Base-by-base conservation (phyloP, 53 echinoderm and acorn worm genomes). In the Antedon mediterranea region DNA sequence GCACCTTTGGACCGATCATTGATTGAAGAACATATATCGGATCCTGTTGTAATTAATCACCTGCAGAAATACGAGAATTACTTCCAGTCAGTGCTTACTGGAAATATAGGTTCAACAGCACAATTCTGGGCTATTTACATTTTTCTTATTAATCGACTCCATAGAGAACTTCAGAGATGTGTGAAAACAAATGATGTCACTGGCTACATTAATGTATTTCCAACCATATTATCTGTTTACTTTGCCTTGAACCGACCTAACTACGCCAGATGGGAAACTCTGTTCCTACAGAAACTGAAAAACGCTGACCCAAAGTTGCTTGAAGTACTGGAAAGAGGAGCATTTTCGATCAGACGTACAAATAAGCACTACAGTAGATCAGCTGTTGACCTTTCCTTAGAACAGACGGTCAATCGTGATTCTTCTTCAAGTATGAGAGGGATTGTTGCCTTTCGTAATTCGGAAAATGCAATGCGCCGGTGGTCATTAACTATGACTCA, bases 251-350 rank as follows among this genome's bases (percentile, higher is more conserved):
- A 90, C 72, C 78, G 87, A 28, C 85, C 90, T 31, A 86, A 90
- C 78, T 90, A 87, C 57, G 84, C 87, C 1, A 82, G 87, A 82
- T 90, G 90, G 90, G 90, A 90, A 32, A 87, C 72, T n/a, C 80
- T 90, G 15, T 87, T 76, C 71, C 70, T 79, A 0, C 81, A 86
- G 77, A 84, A 90, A 82, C 42, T 89, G 81, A 80, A 77, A 34
- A 57, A 0, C 13, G 72, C 78, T 31, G 37, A 78, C 30, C 75
- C 86, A 27, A 31, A 41, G 9, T 30, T 87, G 20, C 81, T 11
- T 33, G 84, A 79, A 33, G 43, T 84, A 0, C 43, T 90, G 9
- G 79, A 78, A 77, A 83, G 82, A 27, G 90, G 90, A 0, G 90
- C 90, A 20, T 90, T 90, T 75, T 90, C 84, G 2, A 81, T 86